Base-by-base conservation (phyloP, 2,888 invertebrate species). In the Pristionchus entomophagus region DNA sequence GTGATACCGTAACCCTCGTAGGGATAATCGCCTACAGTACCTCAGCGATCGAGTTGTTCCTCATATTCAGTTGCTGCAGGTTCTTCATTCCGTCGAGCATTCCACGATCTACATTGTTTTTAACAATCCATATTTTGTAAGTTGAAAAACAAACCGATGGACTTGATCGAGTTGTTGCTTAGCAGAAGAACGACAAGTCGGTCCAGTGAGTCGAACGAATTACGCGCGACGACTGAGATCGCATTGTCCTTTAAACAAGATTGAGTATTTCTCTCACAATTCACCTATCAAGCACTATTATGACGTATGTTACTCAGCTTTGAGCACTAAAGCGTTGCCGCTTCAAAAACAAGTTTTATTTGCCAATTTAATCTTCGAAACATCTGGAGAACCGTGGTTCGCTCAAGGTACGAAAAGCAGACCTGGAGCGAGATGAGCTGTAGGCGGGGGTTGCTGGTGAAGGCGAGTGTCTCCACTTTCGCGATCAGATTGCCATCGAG, bases 111-210 rank as follows among this genome's bases (percentile, higher is more conserved):
- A 77, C 88, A 86, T 84, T 29, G 29, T n/a, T 69, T 29, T 12
- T 8, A 51, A n/a, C n/a, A n/a, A n/a, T n/a, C n/a, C n/a, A 26
- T 51, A n/a, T n/a, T 56, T 22, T 56, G 56, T 5, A 56, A 69
- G 3, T 1, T 26, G 45, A 45, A 41, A 69, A 45, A 45, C 41
- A 1, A 26, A 92, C 93, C 95, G 87, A 97, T 95, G 91, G 95
- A 95, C 90, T 96, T 95, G 88, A 97, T 95, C 87, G 96, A 95
- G 94, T 97, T 97, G 91, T 96, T 95, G 41, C 96, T 96, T 86
- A 97, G 94, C 90, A 96, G 96, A 89, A 97, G 95, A 88, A 95
- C 95, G 93, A 96, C 96, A 88, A 97, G 95, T 87, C 95, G 94
- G 73, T 96, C 95, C 91, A 94, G 89, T 32, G 93, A 91, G 49